These are phyloP conservation scores for Bombylius discolor DNA, from an alignment of 2,888 invertebrate species.

Conservation along the genomic window DNA sequence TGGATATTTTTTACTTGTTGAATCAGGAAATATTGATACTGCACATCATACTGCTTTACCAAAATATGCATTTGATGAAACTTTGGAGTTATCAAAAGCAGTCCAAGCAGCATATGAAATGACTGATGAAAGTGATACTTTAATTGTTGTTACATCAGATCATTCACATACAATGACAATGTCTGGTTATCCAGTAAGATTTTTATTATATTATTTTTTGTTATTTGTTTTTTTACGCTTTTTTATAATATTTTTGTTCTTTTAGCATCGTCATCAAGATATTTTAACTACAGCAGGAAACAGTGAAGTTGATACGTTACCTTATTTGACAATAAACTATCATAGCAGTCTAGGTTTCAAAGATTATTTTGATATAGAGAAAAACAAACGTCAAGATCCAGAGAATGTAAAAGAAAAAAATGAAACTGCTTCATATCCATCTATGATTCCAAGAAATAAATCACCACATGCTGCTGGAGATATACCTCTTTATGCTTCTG, in stretches of 20 bases:
- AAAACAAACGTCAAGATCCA: conserved; percentile 25
- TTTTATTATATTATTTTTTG: not conserved
- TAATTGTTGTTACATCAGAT: conserved; percentile 72
- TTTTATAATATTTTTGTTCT: not conserved
- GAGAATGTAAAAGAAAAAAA: conserved; percentile 17
- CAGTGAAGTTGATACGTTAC: conserved; percentile 41
- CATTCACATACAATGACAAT: conserved; percentile 66
- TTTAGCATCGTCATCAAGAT: conserved; percentile 24
- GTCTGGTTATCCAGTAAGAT: conserved; percentile 51
- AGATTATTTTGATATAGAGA: conserved; percentile 21
- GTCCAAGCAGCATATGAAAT: conserved; percentile 47
- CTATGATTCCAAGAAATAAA: conserved; percentile 43
- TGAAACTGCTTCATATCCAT: conserved; percentile 39
- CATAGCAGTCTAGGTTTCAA: conserved; percentile 59
- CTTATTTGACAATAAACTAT: conserved; percentile 57
- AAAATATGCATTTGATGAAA: conserved; percentile 31
- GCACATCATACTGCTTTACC: conserved; percentile 31
- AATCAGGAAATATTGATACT: conserved; percentile 42
- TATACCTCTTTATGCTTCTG: conserved; percentile 61
- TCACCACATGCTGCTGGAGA: conserved; percentile 73
- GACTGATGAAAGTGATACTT: conserved; percentile 53
- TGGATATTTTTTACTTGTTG: conserved; percentile 69
- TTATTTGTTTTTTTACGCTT: too few relatives aligned
- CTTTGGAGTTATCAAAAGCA: conserved; percentile 60
- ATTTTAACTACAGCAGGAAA: conserved; percentile 22